Evolutionary conservation across 2,113 vertebrate genomes (phyloP), one percentile per base, ranked within the genome.

Genomic region (Pomatorhinus ruficollis): DNA sequence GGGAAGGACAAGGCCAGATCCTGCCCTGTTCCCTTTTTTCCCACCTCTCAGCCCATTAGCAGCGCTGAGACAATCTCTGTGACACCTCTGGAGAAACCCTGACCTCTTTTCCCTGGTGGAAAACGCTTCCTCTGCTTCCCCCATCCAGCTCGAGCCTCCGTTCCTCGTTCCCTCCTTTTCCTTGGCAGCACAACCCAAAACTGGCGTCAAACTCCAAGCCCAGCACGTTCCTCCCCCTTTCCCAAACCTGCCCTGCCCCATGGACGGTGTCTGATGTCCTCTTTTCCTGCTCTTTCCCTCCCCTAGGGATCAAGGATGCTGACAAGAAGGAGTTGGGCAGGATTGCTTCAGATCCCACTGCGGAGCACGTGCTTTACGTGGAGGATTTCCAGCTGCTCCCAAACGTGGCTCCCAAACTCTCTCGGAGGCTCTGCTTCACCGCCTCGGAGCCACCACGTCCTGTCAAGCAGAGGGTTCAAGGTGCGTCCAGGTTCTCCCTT

Each of bases 391-490:
- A 97, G n/a, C 94, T 95, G n/a, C 97, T 99, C 65, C 94, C 97
- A 15, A 37, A 20, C 2, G 65, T 98, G 59, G 97, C 98, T 33
- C 98, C 97, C 61, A 98, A 98, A 52, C 97, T 99, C 50, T 98
- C 98, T 18, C 98, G 98, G 39, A 96, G 98, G 63, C 78, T 99
- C 42, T 99, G 99, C 74, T 96, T 98, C 82, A 98, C 98, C 5
- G 98, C 98, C 21, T 99, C 99, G 0, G 99, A 99, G 53, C 98
- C 99, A 1, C 99, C 99, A 0, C 97, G 87, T 5, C 98, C 99
- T 10, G 78, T 97, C 81, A 98, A 89, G 88, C 93, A 90, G 3
- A 79, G 61, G 3, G 42, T 50, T 21, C 92, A 92, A 24, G 97
- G 99, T 98, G 49, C 0, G 77, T 65, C 35, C 65, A n/a, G 35